A percentile compares a stretch with the other conserved stretches of the same genome.
phyloP scores from a whole-genome alignment of 2,797 vertebrate species.

The Rhinichthys osculus region DNA sequence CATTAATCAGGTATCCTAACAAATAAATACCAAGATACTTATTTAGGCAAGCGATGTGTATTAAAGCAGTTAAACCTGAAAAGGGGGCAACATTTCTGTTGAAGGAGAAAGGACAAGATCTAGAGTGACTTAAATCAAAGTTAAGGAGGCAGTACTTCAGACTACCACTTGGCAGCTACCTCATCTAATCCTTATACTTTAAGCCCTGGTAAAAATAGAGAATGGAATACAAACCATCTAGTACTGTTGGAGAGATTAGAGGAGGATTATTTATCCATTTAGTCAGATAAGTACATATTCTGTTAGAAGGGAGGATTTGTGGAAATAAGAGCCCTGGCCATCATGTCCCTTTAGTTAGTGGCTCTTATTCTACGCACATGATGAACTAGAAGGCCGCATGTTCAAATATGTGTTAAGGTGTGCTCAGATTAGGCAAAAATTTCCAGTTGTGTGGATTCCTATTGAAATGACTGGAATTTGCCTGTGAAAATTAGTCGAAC shows the following conservation, averaged over 20 bases:
- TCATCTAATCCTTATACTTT: constrained; percentile 67
- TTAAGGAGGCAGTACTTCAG: constrained; percentile 44
- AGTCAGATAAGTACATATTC: constrained; percentile 60
- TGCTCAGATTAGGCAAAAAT: not conserved
- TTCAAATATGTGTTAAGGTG: not conserved
- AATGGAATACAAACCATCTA: constrained; percentile 58
- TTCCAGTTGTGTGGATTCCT: not conserved
- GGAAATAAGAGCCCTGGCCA: not conserved
- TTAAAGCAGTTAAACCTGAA: not conserved
- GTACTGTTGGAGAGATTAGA: constrained; percentile 66
- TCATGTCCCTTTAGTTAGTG: not conserved
- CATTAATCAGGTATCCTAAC: not conserved
- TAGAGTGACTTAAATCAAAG: not conserved
- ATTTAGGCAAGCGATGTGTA: not conserved
- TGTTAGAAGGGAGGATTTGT: constrained; percentile 21
- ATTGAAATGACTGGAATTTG: not conserved
- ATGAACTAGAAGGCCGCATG: not conserved
- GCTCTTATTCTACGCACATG: not conserved
- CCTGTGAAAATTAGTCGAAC: not conserved
- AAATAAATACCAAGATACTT: constrained; percentile 1
- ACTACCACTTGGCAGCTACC: constrained; percentile 26
- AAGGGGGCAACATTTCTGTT: not conserved
- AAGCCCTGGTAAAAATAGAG: constrained; percentile 74
- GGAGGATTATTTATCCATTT: constrained; percentile 71
- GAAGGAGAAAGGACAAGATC: not conserved